phyloP scores from a whole-genome alignment of 2,797 vertebrate species.

The Euthynnus affinis region DNA sequence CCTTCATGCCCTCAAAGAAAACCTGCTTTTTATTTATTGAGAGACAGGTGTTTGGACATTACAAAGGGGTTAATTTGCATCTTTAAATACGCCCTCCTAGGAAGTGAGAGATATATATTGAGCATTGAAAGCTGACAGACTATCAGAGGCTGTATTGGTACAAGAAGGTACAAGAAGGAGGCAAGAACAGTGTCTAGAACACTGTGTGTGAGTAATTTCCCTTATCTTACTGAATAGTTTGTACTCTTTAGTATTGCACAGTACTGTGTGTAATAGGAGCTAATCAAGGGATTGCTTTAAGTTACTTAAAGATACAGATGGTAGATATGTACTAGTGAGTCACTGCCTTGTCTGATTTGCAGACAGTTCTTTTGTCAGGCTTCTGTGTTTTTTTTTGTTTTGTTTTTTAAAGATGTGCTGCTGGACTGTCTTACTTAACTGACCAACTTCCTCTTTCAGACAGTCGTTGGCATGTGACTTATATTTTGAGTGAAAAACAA shows the following conservation, averaged over 20 bases:
- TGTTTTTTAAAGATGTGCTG: background rate
- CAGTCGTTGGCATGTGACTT: background rate
- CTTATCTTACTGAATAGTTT: background rate
- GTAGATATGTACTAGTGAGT: background rate
- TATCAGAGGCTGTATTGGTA: background rate
- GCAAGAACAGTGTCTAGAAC: slow-evolving; percentile 23
- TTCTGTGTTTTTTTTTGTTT: slow-evolving; percentile 21
- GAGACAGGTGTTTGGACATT: slow-evolving; percentile 18
- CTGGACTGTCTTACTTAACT: background rate
- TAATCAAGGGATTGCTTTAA: background rate
- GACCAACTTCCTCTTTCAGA: slow-evolving; percentile 34
- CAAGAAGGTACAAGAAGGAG: slow-evolving; percentile 1
- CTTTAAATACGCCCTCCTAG: background rate
- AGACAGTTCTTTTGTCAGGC: background rate
- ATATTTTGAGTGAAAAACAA: background rate
- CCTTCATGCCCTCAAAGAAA: background rate
- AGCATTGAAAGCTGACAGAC: background rate
- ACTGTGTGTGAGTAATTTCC: background rate
- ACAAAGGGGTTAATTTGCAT: background rate
- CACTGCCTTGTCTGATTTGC: background rate
- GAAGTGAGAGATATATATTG: background rate
- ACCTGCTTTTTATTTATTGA: slow-evolving; percentile 3
- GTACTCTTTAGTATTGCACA: background rate
- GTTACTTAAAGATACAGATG: background rate
- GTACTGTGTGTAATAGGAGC: background rate